Evolutionary conservation across 2,113 vertebrate species (phyloP), one percentile per base, ranked within the genome.

Genomic region (Sapayoa aenigma): DNA sequence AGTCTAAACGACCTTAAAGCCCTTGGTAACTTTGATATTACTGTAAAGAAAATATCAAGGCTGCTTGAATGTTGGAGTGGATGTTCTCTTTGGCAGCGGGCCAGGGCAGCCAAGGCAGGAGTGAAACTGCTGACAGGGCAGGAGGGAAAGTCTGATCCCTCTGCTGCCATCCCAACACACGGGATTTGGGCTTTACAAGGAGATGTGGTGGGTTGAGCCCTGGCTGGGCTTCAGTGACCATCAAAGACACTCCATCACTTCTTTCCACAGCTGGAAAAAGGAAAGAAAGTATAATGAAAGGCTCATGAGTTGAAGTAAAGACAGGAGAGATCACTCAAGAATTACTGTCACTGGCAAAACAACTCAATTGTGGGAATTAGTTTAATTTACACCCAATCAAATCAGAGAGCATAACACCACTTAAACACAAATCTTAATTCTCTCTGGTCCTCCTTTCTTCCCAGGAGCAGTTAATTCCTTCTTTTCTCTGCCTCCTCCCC

Each of bases 21-120:
- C 89, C 84, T 96, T 91, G 83, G 74, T 66, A 91, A 87, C 77
- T 95, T 69, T 71, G 80, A 72, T 94, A 80, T 93, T 66, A 21
- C 47, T 80, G 79, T 53, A 37, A 78, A 84, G 66, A 49, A 78
- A 65, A 78, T 53, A 22, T 4, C 50, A 39, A 86, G 88, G 76
- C 76, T 68, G 76, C 31, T 47, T 53, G 60, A 59, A 5, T 83
- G 67, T 75, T n/a, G 84, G 73, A 79, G 84, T 19, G 85, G 69
- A 44, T 80, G 80, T 39, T 90, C 5, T 12, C 2, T 12, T 6
- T 47, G 95, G 80, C 79, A 91, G 39, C 0, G 8, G 46, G 62
- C 68, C 85, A 46, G 6, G 0, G 28, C 82, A 39, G 41, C 55
- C 80, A 81, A 66, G 56, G 50, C 42, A 18, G 74, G 69, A 58